A percentile compares a stretch with the other conserved stretches of the same genome.
phyloP scores from a whole-genome alignment of 2,888 invertebrate genomes.

The Brenthis ino region DNA sequence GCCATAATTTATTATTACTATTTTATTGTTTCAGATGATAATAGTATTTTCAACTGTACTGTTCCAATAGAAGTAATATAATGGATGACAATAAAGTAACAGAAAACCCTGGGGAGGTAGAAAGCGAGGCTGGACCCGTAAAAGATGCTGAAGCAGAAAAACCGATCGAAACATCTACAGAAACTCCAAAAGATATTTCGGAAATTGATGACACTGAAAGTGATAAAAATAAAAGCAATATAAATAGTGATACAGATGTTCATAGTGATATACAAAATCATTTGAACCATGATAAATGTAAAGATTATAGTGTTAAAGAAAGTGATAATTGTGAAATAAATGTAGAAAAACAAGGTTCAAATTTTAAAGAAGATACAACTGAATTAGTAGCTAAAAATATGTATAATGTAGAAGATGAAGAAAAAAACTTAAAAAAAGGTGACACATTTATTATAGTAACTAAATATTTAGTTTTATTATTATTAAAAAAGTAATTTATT shows the following conservation, averaged over 20 bases:
- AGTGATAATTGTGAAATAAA: constrained; percentile 49
- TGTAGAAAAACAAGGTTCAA: constrained; percentile 17
- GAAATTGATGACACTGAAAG: constrained; percentile 41
- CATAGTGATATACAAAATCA: constrained; percentile 60
- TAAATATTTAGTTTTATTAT: too few species aligned
- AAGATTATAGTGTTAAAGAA: constrained; percentile 50
- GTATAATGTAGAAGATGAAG: constrained; percentile 5
- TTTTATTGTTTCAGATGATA: constrained; percentile 61
- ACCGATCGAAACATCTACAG: constrained; percentile 16
- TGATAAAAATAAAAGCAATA: constrained; percentile 44
- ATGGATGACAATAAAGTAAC: constrained; percentile 70
- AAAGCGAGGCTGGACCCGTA: constrained; percentile 39
- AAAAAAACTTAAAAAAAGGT: background rate
- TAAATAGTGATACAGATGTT: constrained; percentile 41
- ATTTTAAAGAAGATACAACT: background rate
- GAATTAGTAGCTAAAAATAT: constrained; percentile 8
- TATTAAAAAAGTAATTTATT: too few species aligned
- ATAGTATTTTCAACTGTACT: constrained; percentile 44
- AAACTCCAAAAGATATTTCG: constrained; percentile 33
- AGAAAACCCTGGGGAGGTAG: constrained; percentile 50
- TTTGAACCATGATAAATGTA: constrained; percentile 57
- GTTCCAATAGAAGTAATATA: constrained; percentile 57
- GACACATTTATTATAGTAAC: background rate
- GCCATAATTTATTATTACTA: constrained; percentile 19
- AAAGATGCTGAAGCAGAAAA: constrained; percentile 20